Evolutionary conservation across 1,140 invertebrate genomes (phyloP).

Genomic region (Sarcophaga bullata): DNA sequence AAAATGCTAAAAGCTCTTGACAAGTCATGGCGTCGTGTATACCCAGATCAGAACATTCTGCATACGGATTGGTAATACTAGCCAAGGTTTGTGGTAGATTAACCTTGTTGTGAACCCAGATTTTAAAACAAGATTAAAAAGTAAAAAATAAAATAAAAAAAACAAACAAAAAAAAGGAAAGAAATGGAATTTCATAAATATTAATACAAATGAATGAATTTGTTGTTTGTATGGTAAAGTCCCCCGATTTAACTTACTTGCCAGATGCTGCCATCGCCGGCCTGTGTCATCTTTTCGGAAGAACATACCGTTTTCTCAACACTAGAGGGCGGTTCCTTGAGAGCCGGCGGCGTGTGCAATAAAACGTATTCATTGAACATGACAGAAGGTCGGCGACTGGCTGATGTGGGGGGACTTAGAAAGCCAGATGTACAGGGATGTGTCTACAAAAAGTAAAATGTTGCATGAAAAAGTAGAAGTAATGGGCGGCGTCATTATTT

Average conservation of each 20-base stretch:
- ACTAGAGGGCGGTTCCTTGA: conserved; percentile 52
- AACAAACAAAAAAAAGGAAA: conserved; percentile 7
- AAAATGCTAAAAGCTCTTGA: conserved; percentile 89
- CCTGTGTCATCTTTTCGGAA: conserved; percentile 89
- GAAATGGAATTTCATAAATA: neutral
- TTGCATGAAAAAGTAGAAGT: neutral
- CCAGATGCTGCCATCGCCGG: conserved; percentile 79
- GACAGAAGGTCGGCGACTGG: conserved; percentile 79
- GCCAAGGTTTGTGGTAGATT: conserved; percentile 62
- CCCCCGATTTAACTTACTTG: conserved; percentile 57
- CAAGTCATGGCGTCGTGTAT: conserved; percentile 81
- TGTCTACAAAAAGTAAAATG: conserved; percentile 49
- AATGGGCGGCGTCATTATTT: neutral
- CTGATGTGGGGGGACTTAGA: conserved; percentile 72
- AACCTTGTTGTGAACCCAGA: conserved; percentile 49
- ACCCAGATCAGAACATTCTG: conserved; percentile 68
- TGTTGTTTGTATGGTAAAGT: neutral
- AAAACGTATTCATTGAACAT: conserved; percentile 89
- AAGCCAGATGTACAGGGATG: conserved; percentile 64
- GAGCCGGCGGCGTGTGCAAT: conserved; percentile 73
- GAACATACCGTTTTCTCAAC: conserved; percentile 77
- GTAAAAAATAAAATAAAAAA: conserved; percentile 5
- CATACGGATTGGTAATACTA: conserved; percentile 61
- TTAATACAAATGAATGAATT: neutral
- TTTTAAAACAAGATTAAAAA: neutral